A percentile compares a stretch with the other conserved stretches of the same genome.
These are phyloP conservation scores for Mylabris sibirica DNA, from an alignment of 2,888 invertebrate species.

Conservation along the genomic window DNA sequence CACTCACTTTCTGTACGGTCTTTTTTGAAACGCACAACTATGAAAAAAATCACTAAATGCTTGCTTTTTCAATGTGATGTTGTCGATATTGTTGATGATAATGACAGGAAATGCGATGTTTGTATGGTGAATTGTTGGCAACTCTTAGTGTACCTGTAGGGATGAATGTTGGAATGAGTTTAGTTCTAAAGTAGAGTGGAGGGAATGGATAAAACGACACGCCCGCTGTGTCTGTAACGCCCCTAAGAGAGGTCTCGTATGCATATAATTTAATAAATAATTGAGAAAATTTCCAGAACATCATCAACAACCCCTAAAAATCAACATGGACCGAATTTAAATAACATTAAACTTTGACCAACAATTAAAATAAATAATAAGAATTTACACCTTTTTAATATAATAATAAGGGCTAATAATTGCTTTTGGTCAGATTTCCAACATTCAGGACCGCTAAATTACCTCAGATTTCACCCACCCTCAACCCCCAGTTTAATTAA, in stretches of 20 bases:
- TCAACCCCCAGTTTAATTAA: too few relatives aligned
- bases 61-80: neutral
- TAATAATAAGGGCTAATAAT: too few relatives aligned
- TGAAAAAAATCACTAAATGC: too few relatives aligned
- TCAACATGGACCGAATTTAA: neutral
- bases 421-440: too few relatives aligned
- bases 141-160: constrained; percentile 47
- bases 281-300: constrained; percentile 23
- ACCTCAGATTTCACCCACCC: too few relatives aligned
- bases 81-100: constrained; percentile 29
- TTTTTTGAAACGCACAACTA: neutral
- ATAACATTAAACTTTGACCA: neutral
- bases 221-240: constrained; percentile 53
- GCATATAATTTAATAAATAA: constrained; percentile 38
- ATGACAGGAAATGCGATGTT: constrained; percentile 53
- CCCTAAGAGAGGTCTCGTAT: constrained; percentile 49
- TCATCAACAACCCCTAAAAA: neutral
- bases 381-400: too few relatives aligned
- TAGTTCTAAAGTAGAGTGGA: constrained; percentile 37
- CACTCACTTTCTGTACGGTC: neutral
- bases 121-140: constrained; percentile 41
- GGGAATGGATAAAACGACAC: constrained; percentile 49
- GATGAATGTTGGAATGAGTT: constrained; percentile 39
- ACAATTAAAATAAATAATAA: too few relatives aligned
- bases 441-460: too few relatives aligned